Base-by-base conservation (phyloP, 2,797 vertebrate species). In the Calcarius lapponicus region DNA sequence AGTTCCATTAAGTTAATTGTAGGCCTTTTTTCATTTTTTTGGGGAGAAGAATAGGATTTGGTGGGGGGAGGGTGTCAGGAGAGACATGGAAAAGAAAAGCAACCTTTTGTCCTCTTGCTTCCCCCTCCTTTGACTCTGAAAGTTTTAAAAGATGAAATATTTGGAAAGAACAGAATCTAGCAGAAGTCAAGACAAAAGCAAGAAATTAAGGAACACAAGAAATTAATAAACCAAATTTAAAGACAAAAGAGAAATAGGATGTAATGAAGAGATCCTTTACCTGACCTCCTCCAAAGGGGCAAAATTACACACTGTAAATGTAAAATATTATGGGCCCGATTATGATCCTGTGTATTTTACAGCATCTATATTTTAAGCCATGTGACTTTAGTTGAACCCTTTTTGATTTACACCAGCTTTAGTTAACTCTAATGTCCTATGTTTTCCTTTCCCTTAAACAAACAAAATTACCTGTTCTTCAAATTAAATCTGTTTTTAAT, bases 401-500 rank as follows among this genome's bases (percentile, higher is more conserved):
- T 62, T 83, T 80, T 96, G 64, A 95, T 94, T 95, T 88, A 89
- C 80, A 93, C 74, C 74, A 78, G 82, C 75, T 88, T 96, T 79
- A 91, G 78, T 67, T 65, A 83, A 86, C 43, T n/a, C 78, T 92
- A 80, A 76, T 12, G 25, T 78, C 78, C 34, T 71, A 40, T 90
- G 78, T 84, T 92, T 96, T 90, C 50, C 38, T 80, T 92, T 70
- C 48, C 60, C 47, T 97, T 93, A 94, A 89, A 92, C 57, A 96
- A 97, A 94, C 83, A 96, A 91, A 92, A 95, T 96, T 95, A 97
- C 93, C 95, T 97, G 93, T 88, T 92, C 73, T 94, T 88, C 65
- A 94, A 79, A 92, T 97, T 88, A 92, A 96, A 94, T 92, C 95
- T 97, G 97, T 4, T 96, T 95, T 94, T 95, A 95, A 97, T 97